Evolutionary conservation across 2,113 vertebrate species (phyloP).

Genomic region (Oryzias woworae): DNA sequence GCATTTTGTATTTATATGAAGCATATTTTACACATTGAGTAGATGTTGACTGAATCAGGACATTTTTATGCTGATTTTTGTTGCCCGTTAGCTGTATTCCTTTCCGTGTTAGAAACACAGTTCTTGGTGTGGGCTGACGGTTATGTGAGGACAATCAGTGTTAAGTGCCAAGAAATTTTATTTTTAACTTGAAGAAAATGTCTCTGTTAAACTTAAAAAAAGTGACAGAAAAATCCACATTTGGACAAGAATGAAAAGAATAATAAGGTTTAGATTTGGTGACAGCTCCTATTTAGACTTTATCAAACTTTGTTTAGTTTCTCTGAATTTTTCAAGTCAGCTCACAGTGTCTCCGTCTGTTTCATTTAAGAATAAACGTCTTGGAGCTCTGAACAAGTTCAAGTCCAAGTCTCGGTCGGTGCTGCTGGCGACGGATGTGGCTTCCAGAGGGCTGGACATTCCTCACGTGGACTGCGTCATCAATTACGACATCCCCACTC

Average conservation of each 20-base stretch:
- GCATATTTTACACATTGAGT: too few species aligned
- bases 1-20: too few species aligned
- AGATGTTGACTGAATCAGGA: too few species aligned
- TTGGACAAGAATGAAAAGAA: neutral
- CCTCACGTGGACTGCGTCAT: conserved; percentile 98
- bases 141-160: neutral
- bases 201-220: neutral
- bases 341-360: neutral
- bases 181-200: neutral
- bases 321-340: neutral
- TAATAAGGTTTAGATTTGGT: neutral
- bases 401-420: conserved; percentile 95
- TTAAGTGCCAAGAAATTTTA: neutral
- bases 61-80: too few species aligned
- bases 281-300: neutral
- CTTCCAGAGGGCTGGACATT: conserved; percentile 94
- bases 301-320: neutral
- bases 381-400: conserved; percentile 96
- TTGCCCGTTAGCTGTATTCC: neutral
- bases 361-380: conserved; percentile 86
- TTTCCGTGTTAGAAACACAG: neutral
- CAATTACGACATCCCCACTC: conserved; percentile 98
- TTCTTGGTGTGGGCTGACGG: neutral
- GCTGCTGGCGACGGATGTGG: conserved; percentile 95
- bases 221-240: neutral